Evolutionary conservation across 2,113 vertebrate genomes (phyloP).

Genomic region (Notarius quadriscutis): DNA sequence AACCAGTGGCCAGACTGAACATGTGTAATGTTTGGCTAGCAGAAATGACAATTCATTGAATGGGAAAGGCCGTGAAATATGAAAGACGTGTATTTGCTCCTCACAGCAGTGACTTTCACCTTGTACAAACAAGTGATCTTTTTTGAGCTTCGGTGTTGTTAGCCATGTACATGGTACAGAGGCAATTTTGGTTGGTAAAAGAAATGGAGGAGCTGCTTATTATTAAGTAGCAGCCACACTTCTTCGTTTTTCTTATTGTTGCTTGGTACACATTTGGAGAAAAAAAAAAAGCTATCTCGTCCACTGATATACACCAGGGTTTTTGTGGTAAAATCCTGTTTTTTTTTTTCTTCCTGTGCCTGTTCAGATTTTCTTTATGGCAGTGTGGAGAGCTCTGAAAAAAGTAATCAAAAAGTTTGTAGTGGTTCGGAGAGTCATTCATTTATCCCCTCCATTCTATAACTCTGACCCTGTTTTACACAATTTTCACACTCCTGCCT

Average conservation of each 20-base stretch:
- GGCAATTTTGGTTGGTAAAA: not conserved
- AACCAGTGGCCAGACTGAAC: not conserved
- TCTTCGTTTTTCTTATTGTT: not conserved
- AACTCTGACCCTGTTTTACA: not conserved
- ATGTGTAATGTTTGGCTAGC: not conserved
- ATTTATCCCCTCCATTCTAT: not conserved
- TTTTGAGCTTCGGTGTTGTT: not conserved
- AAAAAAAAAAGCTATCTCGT: not conserved
- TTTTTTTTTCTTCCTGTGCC: not conserved
- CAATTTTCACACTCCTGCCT: not conserved
- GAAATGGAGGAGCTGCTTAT: not conserved
- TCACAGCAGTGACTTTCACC: not conserved
- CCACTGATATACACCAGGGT: not conserved
- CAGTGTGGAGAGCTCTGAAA: not conserved
- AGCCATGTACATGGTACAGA: not conserved
- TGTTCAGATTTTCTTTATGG: not conserved
- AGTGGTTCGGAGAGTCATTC: not conserved
- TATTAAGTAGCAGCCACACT: not conserved
- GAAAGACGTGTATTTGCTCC: not conserved
- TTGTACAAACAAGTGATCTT: not conserved
- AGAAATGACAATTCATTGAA: not conserved
- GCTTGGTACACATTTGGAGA: not conserved
- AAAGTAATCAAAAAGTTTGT: not conserved
- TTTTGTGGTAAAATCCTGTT: not conserved
- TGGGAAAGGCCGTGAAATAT: not conserved